A percentile compares a stretch with the other conserved stretches of the same genome.
Conservation (phyloP, 2,113 vertebrate species). For the Bos javanicus region DNA sequence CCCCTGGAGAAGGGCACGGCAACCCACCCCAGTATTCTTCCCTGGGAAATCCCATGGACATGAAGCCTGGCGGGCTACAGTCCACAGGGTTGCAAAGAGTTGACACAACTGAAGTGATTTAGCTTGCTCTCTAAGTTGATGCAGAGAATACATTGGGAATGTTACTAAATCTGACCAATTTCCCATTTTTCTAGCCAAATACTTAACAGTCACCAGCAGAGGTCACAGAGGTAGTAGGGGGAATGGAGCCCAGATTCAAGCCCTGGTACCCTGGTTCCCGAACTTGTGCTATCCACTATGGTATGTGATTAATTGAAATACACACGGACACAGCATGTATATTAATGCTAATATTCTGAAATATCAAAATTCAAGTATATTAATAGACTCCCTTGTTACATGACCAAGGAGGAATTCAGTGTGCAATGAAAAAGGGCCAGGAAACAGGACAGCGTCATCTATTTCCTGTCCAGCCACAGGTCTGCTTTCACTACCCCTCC, state of each 20-base stretch:
- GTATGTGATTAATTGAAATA: neutral
- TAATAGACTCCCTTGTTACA: neutral
- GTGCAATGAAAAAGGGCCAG: neutral
- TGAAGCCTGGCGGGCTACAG: neutral
- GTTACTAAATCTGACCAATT: neutral
- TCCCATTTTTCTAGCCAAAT: neutral
- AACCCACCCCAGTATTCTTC: neutral
- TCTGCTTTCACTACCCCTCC: neutral
- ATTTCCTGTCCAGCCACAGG: neutral
- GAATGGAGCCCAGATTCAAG: neutral
- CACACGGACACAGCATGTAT: neutral
- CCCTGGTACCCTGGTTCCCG: neutral
- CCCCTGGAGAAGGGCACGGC: neutral
- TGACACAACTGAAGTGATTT: neutral
- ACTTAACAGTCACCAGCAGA: neutral
- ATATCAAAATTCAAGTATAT: neutral
- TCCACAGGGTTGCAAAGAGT: neutral
- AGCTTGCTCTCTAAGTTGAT: neutral
- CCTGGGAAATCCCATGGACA: neutral
- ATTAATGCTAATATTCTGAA: neutral
- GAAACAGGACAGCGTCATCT: neutral
- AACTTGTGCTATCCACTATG: neutral
- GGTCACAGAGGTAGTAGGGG: neutral
- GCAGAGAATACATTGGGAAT: neutral
- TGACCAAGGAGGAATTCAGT: neutral